Evolutionary conservation across 2,113 vertebrate genomes (phyloP).

Genomic region (Argyrosomus japonicus): DNA sequence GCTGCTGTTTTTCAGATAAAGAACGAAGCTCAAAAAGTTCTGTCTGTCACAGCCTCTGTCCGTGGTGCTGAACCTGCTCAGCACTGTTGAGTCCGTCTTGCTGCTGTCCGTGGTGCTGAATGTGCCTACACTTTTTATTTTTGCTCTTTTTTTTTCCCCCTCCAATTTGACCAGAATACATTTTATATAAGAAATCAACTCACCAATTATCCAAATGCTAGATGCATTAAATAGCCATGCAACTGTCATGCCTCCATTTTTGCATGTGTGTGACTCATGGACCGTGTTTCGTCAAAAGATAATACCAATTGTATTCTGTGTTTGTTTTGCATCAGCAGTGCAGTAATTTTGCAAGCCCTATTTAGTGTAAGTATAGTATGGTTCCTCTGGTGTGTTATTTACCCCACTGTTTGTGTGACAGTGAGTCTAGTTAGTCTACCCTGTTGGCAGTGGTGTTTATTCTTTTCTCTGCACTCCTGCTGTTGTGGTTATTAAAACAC

Average conservation of each 20-base stretch:
- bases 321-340: constrained; percentile 27
- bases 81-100: neutral
- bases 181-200: neutral
- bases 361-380: constrained; percentile 13
- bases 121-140: neutral
- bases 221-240: neutral
- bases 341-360: neutral
- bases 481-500: constrained; percentile 44
- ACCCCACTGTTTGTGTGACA: constrained; percentile 35
- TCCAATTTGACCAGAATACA: neutral
- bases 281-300: neutral
- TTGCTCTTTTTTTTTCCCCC: neutral
- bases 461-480: constrained; percentile 18
- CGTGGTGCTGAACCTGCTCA: constrained; percentile 19
- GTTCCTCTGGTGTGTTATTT: constrained; percentile 15
- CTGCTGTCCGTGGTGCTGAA: constrained; percentile 44
- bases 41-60: constrained; percentile 12
- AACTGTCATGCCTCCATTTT: neutral
- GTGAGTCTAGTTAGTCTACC: constrained; percentile 12
- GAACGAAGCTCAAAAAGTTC: neutral
- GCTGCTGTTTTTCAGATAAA: neutral
- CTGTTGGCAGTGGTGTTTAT: constrained; percentile 24
- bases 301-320: neutral
- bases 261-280: too few species aligned
- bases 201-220: constrained; percentile 5